Evolutionary conservation across 2,888 invertebrate genomes (phyloP), one percentile per base, ranked within the genome.

Genomic region (Sarcophaga carnaria): DNA sequence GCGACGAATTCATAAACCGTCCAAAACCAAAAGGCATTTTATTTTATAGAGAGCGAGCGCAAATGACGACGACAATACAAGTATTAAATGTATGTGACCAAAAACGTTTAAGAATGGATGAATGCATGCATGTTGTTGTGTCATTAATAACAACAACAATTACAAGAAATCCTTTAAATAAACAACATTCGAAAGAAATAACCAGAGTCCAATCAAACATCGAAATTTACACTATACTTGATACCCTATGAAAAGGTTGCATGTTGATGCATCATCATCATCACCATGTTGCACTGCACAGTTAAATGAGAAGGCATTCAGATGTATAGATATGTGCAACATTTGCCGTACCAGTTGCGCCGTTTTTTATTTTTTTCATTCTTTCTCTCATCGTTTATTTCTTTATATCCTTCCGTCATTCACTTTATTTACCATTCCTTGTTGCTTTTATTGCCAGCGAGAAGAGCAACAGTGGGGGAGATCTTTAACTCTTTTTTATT

Each of bases 381-480:
- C 49, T 14, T 49, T 49, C 47, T 69, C 54, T 75, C 37, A 37
- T 64, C 45, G 66, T 60, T 71, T 82, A 71, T 82, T 78, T 62
- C 71, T 85, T 47, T 82, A 71, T 85, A 60, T 85, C 75, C 80
- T 85, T 78, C 81, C 70, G 81, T 81, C 85, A 85, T 74, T 78
- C 67, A 69, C 64, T 80, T 76, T 66, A 45, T n/a, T 67, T 49
- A 62, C 62, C 63, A n/a, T 49, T 70, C 25, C 20, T 74, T 27
- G 69, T 67, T 10, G n/a, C 25, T 47, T 37, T 27, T 71, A 59
- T 77, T 20, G 20, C 20, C 20, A 20, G 20, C 20, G 20, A 20
- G 20, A 20, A 20, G 20, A 20, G 20, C 20, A 20, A 20, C 0
- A 20, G 20, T 0, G 20, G 1, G 20, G 0, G 20, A 20, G 20